phyloP scores from a whole-genome alignment of 2,888 invertebrate species.

The Heliconius sara region DNA sequence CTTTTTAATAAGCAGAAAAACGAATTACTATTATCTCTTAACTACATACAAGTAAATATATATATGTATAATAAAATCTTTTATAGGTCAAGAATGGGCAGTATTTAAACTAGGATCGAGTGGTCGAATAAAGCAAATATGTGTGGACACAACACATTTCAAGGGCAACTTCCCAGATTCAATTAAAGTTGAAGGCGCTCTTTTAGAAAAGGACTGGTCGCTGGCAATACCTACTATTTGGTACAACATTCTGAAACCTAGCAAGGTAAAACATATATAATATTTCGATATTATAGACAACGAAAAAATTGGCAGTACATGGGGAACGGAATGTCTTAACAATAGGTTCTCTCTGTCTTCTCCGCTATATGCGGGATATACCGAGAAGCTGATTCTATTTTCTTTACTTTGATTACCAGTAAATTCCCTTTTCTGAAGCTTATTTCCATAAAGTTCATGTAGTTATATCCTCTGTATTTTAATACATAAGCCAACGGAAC shows the following conservation, averaged over 20 bases:
- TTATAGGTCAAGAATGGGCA: constrained; percentile 85
- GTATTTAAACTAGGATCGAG: constrained; percentile 83
- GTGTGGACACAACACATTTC: constrained; percentile 85
- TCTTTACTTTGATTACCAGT: no score
- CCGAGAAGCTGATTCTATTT: neutral
- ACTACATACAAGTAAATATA: neutral
- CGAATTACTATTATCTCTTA: no score
- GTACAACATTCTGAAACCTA: constrained; percentile 76
- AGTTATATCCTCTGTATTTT: no score
- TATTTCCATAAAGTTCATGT: no score
- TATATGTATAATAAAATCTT: constrained; percentile 10
- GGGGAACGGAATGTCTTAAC: neutral
- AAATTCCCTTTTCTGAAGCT: no score
- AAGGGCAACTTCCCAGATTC: constrained; percentile 87
- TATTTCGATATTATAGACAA: neutral
- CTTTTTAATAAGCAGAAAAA: no score
- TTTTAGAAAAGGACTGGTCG: constrained; percentile 64
- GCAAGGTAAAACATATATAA: constrained; percentile 71
- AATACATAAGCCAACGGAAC: no score
- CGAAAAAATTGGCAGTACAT: neutral
- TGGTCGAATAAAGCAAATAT: constrained; percentile 78
- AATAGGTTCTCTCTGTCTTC: neutral
- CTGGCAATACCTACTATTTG: constrained; percentile 63
- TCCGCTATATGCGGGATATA: neutral
- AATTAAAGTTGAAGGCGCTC: constrained; percentile 82